These are phyloP conservation scores for Drosophila monieri DNA, from an alignment of 2,888 invertebrate species.

Conservation along the genomic window DNA sequence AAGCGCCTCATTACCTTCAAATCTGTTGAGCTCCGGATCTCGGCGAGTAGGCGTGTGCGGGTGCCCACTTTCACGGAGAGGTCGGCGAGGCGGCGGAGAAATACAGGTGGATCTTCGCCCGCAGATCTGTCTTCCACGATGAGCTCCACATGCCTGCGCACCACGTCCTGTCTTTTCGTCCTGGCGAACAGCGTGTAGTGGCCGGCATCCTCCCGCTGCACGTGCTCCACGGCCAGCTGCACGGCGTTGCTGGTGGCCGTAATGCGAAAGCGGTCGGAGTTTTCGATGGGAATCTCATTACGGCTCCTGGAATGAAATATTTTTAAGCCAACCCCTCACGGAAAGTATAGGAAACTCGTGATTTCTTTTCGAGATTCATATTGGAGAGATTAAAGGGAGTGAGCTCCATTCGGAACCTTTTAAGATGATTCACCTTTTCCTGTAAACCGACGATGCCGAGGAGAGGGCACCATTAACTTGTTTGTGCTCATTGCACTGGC, in stretches of 20 bases:
- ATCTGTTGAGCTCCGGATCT: constrained; percentile 91
- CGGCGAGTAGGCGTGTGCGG: constrained; percentile 92
- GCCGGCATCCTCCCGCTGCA: constrained; percentile 89
- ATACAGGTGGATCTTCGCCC: constrained; percentile 91
- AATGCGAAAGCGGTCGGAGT: constrained; percentile 87
- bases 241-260: constrained; percentile 86
- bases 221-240: constrained; percentile 90
- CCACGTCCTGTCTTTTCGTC: constrained; percentile 85
- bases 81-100: constrained; percentile 93
- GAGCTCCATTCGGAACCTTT: neutral
- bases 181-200: constrained; percentile 89
- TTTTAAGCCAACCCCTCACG: neutral
- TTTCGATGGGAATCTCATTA: constrained; percentile 87
- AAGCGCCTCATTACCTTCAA: constrained; percentile 87
- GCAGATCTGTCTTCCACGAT: constrained; percentile 86
- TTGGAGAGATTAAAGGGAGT: neutral
- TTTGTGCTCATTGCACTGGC: constrained; percentile 82
- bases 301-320: constrained; percentile 83
- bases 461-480: constrained; percentile 82
- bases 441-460: constrained; percentile 83
- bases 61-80: constrained; percentile 95
- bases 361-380: neutral
- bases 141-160: constrained; percentile 85
- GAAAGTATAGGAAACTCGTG: neutral
- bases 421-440: constrained; percentile 80